These are phyloP conservation scores for Spilogale gracilis DNA, from an alignment of 2,113 vertebrate species.

Conservation along the genomic window DNA sequence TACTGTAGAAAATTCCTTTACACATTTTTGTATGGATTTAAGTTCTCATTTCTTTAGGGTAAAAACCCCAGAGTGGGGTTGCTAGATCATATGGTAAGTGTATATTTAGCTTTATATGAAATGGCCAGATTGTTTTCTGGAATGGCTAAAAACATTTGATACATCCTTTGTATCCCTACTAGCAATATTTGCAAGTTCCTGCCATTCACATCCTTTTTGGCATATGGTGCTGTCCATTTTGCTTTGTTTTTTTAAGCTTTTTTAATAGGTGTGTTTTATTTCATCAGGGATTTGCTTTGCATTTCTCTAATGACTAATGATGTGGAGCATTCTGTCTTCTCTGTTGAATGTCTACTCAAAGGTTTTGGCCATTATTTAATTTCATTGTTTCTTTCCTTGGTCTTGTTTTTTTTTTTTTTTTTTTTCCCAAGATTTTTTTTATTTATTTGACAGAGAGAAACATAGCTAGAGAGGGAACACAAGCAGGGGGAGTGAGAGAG, in stretches of 20 bases:
- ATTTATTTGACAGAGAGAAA: too few relatives aligned
- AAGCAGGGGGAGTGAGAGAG: too few relatives aligned
- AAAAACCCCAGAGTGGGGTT: not conserved
- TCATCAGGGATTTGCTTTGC: not conserved
- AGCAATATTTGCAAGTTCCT: not conserved
- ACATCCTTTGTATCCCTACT: not conserved
- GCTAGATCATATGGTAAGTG: not conserved
- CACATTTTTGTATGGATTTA: not conserved
- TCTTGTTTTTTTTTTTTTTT: not conserved
- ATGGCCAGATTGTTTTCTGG: not conserved
- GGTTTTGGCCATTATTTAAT: conserved; percentile 16
- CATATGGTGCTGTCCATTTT: not conserved
- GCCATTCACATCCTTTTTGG: not conserved
- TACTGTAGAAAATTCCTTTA: not conserved
- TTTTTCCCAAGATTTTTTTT: too few relatives aligned
- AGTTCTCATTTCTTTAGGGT: conserved; percentile 13
- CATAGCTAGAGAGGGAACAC: too few relatives aligned
- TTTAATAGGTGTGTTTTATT: not conserved
- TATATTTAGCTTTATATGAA: conserved; percentile 26
- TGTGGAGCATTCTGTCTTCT: not conserved
- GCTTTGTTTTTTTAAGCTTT: conserved; percentile 13
- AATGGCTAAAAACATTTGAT: not conserved
- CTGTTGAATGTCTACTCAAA: not conserved
- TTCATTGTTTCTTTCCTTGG: not conserved
- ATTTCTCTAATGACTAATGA: not conserved